Conservation (phyloP, 2,888 invertebrate species). For the Cheilosia urbana region DNA sequence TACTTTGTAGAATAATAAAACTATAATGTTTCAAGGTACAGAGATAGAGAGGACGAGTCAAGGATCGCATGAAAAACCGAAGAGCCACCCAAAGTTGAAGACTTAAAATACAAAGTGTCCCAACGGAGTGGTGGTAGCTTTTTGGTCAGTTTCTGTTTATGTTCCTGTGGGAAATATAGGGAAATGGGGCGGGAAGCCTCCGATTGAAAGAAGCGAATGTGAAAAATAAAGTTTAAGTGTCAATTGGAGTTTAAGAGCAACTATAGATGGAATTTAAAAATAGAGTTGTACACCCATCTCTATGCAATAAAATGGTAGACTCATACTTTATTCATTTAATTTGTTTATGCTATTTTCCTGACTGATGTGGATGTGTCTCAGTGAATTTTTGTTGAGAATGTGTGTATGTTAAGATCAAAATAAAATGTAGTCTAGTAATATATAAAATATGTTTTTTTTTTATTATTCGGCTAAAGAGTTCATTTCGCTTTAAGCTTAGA, state of each 20-base stretch:
- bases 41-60: constrained; percentile 9
- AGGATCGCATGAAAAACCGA: neutral
- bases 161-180: neutral
- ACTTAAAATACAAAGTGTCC: constrained; percentile 41
- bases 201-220: neutral
- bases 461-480: too few relatives aligned
- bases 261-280: neutral
- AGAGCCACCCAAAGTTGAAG: constrained; percentile 25
- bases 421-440: too few relatives aligned
- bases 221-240: constrained; percentile 11
- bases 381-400: too few relatives aligned
- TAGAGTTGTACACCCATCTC: neutral
- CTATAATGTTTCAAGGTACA: constrained; percentile 50
- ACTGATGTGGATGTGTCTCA: too few relatives aligned
- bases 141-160: constrained; percentile 32
- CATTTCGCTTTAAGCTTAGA: too few relatives aligned
- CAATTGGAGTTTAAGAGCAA: constrained; percentile 12
- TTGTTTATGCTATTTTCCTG: too few relatives aligned
- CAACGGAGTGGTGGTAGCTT: constrained; percentile 16
- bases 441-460: too few relatives aligned
- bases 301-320: neutral
- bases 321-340: neutral
- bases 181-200: too few relatives aligned
- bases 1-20: constrained; percentile 49
- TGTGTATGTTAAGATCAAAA: too few relatives aligned